Evolutionary conservation across 92 coral and sea anemone species (phyloP).

Genomic region (Galaxea fascicularis): DNA sequence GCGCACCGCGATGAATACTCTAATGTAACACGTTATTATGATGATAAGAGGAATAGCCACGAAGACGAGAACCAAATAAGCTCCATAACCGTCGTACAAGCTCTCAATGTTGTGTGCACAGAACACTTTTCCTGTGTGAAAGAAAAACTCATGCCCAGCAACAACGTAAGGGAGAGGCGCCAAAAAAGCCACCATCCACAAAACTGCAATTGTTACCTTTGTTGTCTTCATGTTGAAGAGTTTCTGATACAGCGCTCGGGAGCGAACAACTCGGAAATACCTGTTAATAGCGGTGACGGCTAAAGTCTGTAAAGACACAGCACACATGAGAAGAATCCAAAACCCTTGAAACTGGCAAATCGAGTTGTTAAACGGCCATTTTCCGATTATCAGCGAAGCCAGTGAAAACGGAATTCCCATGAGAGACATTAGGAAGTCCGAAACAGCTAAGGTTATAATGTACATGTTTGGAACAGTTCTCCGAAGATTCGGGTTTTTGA

Average conservation of each 20-base stretch:
- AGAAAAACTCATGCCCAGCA: slow-evolving; percentile 62
- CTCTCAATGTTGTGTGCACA: slow-evolving; percentile 69
- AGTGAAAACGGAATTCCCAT: slow-evolving; percentile 65
- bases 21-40: slow-evolving; percentile 63
- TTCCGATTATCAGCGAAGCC: slow-evolving; percentile 51
- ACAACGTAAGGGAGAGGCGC: slow-evolving; percentile 76
- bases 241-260: slow-evolving; percentile 61
- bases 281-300: slow-evolving; percentile 81
- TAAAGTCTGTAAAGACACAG: slow-evolving; percentile 74
- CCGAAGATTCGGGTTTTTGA: slow-evolving; percentile 66
- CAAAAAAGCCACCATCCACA: slow-evolving; percentile 75
- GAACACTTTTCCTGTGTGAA: slow-evolving; percentile 79
- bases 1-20: slow-evolving; percentile 69
- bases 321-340: slow-evolving; percentile 67
- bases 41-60: slow-evolving; percentile 65
- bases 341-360: slow-evolving; percentile 80
- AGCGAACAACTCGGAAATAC: slow-evolving; percentile 64
- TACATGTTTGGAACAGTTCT: slow-evolving; percentile 69
- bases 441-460: slow-evolving; percentile 72
- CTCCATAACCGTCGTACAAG: slow-evolving; percentile 70
- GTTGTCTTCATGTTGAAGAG: slow-evolving; percentile 69
- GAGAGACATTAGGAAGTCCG: slow-evolving; percentile 76
- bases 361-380: slow-evolving; percentile 58
- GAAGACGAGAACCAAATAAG: slow-evolving; percentile 63
- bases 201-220: slow-evolving; percentile 60